phyloP scores from a whole-genome alignment of 1,140 invertebrate species.

The Leptonema lineaticorne region DNA sequence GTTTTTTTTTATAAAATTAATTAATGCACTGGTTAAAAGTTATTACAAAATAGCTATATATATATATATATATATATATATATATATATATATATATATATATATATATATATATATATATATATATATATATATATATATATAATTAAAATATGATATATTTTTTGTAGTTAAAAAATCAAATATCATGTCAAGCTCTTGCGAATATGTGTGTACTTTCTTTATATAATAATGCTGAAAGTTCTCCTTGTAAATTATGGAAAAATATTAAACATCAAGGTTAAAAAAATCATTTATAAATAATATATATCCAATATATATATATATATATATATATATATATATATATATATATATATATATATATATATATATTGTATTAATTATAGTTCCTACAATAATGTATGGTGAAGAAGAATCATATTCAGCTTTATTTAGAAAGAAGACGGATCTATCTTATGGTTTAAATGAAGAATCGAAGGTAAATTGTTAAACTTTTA shows the following conservation, averaged over 20 bases:
- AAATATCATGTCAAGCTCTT: slow-evolving; percentile 63
- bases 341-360: no score
- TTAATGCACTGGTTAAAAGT: no score
- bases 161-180: slow-evolving; percentile 50
- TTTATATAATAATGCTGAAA: slow-evolving; percentile 51
- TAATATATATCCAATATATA: no score
- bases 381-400: slow-evolving; percentile 53
- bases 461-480: slow-evolving; percentile 53
- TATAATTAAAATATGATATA: background rate
- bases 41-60: no score
- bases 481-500: no score
- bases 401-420: slow-evolving; percentile 60
- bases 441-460: slow-evolving; percentile 58
- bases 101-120: no score
- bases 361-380: background rate
- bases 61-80: no score
- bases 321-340: no score
- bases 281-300: background rate
- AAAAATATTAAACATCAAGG: slow-evolving; percentile 43
- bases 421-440: slow-evolving; percentile 51
- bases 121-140: no score
- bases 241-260: slow-evolving; percentile 52
- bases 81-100: no score
- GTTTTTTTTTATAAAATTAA: background rate
- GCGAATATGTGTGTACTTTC: slow-evolving; percentile 67